phyloP scores from a whole-genome alignment of 1,140 invertebrate species.

The Anoplophora glabripennis region DNA sequence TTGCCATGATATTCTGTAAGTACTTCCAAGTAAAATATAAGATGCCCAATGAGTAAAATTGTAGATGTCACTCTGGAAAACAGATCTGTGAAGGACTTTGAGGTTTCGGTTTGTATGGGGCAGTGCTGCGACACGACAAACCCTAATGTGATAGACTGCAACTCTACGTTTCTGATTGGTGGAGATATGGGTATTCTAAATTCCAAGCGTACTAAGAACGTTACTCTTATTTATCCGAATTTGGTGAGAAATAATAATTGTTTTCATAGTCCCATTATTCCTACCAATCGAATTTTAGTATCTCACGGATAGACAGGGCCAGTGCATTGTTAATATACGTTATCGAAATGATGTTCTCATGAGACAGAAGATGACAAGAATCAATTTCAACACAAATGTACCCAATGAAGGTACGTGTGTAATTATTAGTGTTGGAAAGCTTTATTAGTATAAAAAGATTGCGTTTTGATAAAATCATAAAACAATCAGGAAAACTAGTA shows the following conservation, averaged over 20 bases:
- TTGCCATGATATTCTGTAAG: slow-evolving; percentile 25
- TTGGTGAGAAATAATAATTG: too few species aligned
- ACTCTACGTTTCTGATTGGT: slow-evolving; percentile 25
- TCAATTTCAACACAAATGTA: slow-evolving; percentile 23
- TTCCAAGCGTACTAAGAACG: slow-evolving; percentile 18
- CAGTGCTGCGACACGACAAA: slow-evolving; percentile 24
- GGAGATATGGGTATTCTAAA: slow-evolving; percentile 26
- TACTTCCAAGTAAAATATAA: neutral
- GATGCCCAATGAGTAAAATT: neutral
- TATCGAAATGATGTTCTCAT: slow-evolving; percentile 21
- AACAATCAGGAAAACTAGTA: too few species aligned
- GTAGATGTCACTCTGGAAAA: slow-evolving; percentile 22
- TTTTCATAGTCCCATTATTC: too few species aligned
- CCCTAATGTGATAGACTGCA: slow-evolving; percentile 17
- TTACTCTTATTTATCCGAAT: slow-evolving; percentile 30
- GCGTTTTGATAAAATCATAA: too few species aligned
- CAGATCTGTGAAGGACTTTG: slow-evolving; percentile 20
- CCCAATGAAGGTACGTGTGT: neutral
- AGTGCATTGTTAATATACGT: slow-evolving; percentile 18
- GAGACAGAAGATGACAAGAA: slow-evolving; percentile 13
- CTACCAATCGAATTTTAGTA: slow-evolving; percentile 7
- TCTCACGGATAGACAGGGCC: slow-evolving; percentile 18
- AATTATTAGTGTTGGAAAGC: too few species aligned
- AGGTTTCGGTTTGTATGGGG: slow-evolving; percentile 23
- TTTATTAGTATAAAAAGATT: too few species aligned